Base-by-base conservation (phyloP, 2,113 vertebrate species). In the Siphamia tubifer region DNA sequence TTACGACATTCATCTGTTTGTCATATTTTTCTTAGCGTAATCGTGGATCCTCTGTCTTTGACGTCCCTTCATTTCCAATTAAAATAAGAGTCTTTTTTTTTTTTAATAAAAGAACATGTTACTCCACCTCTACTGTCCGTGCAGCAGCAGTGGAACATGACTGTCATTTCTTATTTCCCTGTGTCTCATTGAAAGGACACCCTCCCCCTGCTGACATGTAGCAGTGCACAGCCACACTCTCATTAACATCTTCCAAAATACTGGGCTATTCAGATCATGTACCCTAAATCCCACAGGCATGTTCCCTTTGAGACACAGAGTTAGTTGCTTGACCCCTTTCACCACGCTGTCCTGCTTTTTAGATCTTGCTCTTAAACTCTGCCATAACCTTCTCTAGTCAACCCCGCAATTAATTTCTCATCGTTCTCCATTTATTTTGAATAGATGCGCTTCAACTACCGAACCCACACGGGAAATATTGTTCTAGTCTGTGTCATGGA, bases 241-340 rank as follows among this genome's bases (percentile, higher is more conserved):
- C 55, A 75, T 82, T 76, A 83, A 83, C 84, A 75, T 84, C 81
- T 76, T 68, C 61, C 62, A 74, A 83, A 82, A 77, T 74, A 84
- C 70, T 66, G 52, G 24, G 49, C 68, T 81, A 78, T 88, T 81
- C 71, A 64, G 47, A 69, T 71, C 78, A 82, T 81, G 74, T 71
- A 12, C 60, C 66, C 44, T 21, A 51, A 65, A 57, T 68, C 78
- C 71, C 68, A 52, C 42, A 25, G 81, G 64, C 71, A 73, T 72
- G 56, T 34, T 58, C 63, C 27, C 32, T 64, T 67, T 51, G 61
- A 77, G 67, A 44, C 73, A 47, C 51, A 19, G 74, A 82, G 54
- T 25, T 44, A 72, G 51, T 68, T n/a, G 35, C 47, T 31, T 32
- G 43, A 54, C 47, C 65, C 39, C 17, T 17, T 16, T 55, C 58